Conservation (phyloP, 2,888 invertebrate species). For the Drosophila kambysellisi region DNA sequence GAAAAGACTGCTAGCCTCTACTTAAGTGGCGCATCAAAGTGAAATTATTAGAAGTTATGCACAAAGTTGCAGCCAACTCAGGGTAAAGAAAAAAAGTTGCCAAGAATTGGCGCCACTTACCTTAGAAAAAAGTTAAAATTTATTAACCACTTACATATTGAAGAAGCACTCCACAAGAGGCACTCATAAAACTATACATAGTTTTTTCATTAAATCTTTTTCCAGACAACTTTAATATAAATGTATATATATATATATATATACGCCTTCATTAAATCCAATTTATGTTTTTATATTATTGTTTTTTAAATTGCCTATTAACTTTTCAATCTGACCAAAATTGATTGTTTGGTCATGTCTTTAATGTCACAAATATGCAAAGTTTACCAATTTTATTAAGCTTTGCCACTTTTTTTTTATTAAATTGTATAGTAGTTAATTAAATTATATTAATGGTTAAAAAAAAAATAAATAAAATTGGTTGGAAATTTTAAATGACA, state of each 20-base stretch:
- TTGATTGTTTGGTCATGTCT: neutral
- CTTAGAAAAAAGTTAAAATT: constrained; percentile 13
- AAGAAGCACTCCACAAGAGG: constrained; percentile 8
- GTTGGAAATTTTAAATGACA: neutral
- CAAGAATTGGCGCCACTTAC: constrained; percentile 13
- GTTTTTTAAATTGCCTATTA: neutral
- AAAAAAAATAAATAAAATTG: neutral
- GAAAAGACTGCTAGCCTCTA: constrained; percentile 27
- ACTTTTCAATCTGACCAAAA: neutral
- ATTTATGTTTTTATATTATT: neutral
- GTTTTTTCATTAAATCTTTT: neutral
- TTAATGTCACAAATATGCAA: neutral
- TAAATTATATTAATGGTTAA: neutral
- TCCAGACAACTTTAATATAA: neutral
- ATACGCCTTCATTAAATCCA: neutral
- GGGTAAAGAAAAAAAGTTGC: constrained; percentile 14
- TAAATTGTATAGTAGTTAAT: neutral
- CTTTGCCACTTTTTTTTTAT: neutral
- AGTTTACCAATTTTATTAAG: neutral
- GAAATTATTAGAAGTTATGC: constrained; percentile 58
- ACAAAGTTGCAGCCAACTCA: constrained; percentile 43
- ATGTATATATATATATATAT: neutral
- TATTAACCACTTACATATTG: constrained; percentile 45
- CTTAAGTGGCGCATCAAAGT: constrained; percentile 34
- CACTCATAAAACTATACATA: neutral